Evolutionary conservation across 1,140 invertebrate species (phyloP), one percentile per base, ranked within the genome.

Genomic region (Drosophila arawakana): DNA sequence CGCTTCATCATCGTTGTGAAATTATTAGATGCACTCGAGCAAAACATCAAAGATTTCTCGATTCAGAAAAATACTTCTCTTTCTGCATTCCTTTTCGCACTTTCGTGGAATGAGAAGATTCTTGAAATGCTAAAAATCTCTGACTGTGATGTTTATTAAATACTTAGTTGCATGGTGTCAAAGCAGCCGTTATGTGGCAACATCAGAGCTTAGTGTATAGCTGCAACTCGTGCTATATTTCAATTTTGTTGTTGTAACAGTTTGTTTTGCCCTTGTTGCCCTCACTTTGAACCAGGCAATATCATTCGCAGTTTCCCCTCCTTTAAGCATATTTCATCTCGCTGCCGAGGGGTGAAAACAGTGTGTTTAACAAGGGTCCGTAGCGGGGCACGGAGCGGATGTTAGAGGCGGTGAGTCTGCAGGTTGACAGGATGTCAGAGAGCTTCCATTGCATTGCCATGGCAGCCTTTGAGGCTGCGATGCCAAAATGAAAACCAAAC

Each of bases 401-500:
- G 30, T 2, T 25, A 39, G 10, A 1, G 30, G 41, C 3, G 37
- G n/a, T 9, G 7, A 18, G 44, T n/a, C 0, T 34, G 43, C 41
- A 44, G 25, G 44, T 62, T 73, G 47, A 46, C 15, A 58, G 72
- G 34, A 35, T 47, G 60, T 41, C 60, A 61, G 47, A 25, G 41
- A 49, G 57, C n/a, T n/a, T 65, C 44, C 35, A 18, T 55, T 21
- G 57, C 60, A 57, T 73, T 69, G 65, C 77, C 76, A 83, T 83
- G 76, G 77, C 76, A 88, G 69, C 84, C 84, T 89, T 89, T 88
- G 84, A 89, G 44, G 52, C 73, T 58, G 57, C 68, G 44, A 52
- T 60, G 70, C 65, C 67, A 73, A 88, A 88, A 88, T 88, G 81
- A 89, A 88, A 88, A 88, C 83, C 84, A 88, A 88, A 88, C 83